Percentiles rank a stretch among this genome's conserved stretches.
These are phyloP conservation scores for Adelognathus sp. DNA, from an alignment of 2,888 invertebrate genomes.

Conservation along the genomic window DNA sequence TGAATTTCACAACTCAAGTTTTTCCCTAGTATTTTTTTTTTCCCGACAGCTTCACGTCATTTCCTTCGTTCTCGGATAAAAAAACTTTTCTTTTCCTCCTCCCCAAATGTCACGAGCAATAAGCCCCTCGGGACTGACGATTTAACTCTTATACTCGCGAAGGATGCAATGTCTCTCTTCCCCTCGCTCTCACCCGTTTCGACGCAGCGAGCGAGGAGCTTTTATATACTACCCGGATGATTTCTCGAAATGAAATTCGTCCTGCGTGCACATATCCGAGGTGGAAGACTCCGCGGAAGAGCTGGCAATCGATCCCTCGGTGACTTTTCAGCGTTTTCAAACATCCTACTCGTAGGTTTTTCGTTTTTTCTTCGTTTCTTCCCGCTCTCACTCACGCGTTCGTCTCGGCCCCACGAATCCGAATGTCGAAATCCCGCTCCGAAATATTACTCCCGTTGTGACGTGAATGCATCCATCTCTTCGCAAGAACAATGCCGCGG, in stretches of 20 bases:
- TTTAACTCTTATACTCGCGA: conserved; percentile 40
- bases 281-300: not conserved
- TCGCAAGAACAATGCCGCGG: conserved; percentile 17
- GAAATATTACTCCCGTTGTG: conserved; percentile 16
- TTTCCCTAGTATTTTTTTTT: not conserved
- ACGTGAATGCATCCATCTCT: conserved; percentile 30
- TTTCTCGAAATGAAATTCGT: conserved; percentile 33
- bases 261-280: conserved; percentile 8
- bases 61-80: conserved; percentile 7
- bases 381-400: not conserved
- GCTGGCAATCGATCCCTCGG: conserved; percentile 18
- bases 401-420: conserved; percentile 4
- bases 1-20: conserved; percentile 34
- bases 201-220: not conserved
- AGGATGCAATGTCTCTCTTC: conserved; percentile 3
- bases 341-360: not conserved
- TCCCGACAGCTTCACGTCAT: conserved; percentile 18
- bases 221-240: not conserved
- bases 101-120: conserved; percentile 47
- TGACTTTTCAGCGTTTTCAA: conserved; percentile 14
- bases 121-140: conserved; percentile 43
- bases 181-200: not conserved
- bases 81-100: conserved; percentile 20
- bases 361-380: not conserved
- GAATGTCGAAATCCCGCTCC: conserved; percentile 16